phyloP scores from a whole-genome alignment of 2,797 vertebrate species.

The Propithecus deckenii region DNA sequence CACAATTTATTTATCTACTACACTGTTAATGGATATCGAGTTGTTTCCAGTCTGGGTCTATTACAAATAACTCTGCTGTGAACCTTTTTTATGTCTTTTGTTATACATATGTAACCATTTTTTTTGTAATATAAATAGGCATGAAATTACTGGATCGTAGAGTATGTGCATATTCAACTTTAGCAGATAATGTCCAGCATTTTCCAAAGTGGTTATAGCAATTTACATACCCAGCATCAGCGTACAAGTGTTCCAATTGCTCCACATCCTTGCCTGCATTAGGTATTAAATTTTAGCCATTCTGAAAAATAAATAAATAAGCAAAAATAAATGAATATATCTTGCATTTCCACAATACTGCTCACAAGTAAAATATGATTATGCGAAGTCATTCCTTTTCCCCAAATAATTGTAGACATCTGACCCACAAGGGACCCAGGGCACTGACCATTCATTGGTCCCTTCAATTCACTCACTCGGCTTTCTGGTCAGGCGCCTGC shows the following conservation, averaged over 20 bases:
- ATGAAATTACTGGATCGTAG: background rate
- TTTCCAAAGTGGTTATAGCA: background rate
- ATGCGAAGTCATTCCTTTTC: background rate
- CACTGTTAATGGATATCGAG: background rate
- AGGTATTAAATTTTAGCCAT: background rate
- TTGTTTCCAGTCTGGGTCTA: background rate
- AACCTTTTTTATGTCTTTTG: background rate
- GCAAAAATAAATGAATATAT: background rate
- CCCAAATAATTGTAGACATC: rapidly evolving
- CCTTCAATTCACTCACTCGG: rapidly evolving
- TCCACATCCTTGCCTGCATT: background rate
- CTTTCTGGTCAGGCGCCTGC: background rate
- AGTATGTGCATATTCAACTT: background rate
- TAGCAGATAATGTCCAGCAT: background rate
- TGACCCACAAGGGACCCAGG: background rate
- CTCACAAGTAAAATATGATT: background rate
- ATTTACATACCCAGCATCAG: background rate
- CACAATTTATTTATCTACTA: background rate
- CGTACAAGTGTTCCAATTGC: background rate
- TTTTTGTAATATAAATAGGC: background rate
- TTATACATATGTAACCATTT: background rate
- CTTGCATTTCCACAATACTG: background rate
- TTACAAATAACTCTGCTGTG: background rate
- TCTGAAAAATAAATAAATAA: background rate
- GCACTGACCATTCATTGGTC: rapidly evolving